Evolutionary conservation across 1,140 invertebrate genomes (phyloP), one percentile per base, ranked within the genome.

Genomic region (Artemia franciscana): DNA sequence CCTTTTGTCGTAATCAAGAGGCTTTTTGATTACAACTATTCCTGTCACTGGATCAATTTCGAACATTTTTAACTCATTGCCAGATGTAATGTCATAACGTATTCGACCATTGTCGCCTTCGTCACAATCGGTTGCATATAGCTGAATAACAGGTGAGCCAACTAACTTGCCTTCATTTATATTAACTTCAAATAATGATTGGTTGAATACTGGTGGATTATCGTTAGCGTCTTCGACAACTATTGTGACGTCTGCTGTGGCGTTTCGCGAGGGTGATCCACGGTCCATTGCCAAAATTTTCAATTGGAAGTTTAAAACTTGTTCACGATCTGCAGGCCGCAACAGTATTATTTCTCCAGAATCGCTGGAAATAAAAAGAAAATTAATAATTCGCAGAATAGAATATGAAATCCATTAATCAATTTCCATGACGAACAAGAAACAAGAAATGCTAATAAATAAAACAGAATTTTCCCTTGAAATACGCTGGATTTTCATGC

Each of bases 181-280:
- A 15, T 66, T 71, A 0, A 85, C 77, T 68, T 84, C 79, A 68
- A 88, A 84, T 60, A 82, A 77, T 5, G 68, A 60, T 51, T 75
- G 69, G 56, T 70, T 70, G 70, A 94, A 95, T 2, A 80, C 68
- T 2, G 91, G 91, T 57, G 82, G 78, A 67, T 91, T 88, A 70
- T 94, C 90, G 70, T 94, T 94, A 5, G 82, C 79, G 70, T 94
- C 90, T 28, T 86, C 80, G 0, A 94, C 78, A 1, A 78, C 78
- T 0, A 97, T 80, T 51, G 79, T 77, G 2, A 97, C 78, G 24
- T 80, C 79, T 3, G 73, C 72, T 0, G 71, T 71, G 4, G 72
- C 78, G 67, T 78, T 71, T 66, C 77, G 81, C 56, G 60, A 73
- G 57, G 71, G 80, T 7, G 64, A 68, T 1, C 73, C 73, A 15